These are phyloP conservation scores for Alitta virens DNA, from an alignment of 2,888 invertebrate species.

Conservation along the genomic window DNA sequence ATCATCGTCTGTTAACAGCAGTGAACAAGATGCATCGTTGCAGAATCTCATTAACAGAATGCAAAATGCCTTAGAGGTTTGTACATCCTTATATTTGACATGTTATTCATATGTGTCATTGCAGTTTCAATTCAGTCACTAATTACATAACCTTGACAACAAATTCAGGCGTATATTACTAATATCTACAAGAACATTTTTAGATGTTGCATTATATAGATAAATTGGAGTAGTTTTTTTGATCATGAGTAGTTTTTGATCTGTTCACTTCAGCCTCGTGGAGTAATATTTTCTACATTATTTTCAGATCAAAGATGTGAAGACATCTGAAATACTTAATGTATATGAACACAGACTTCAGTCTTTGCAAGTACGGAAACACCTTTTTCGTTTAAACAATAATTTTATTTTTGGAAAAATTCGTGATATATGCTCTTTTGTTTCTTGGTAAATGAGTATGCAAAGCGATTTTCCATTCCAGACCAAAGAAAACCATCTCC, in stretches of 20 bases:
- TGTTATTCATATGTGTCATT: too few species aligned
- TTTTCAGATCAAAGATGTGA: conserved; percentile 46
- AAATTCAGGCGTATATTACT: too few species aligned
- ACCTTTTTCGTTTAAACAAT: not conserved
- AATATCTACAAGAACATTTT: too few species aligned
- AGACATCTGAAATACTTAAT: conserved; percentile 46
- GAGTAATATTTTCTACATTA: too few species aligned
- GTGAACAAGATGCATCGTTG: conserved; percentile 19
- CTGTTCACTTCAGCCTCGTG: too few species aligned
- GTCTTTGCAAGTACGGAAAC: conserved; percentile 40
- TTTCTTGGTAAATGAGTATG: not conserved
- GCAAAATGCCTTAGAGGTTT: conserved; percentile 44
- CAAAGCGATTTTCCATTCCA: conserved; percentile 20
- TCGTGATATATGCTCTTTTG: not conserved
- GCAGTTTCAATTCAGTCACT: too few species aligned
- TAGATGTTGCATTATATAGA: too few species aligned
- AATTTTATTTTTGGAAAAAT: not conserved
- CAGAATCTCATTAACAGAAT: conserved; percentile 43
- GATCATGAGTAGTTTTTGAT: too few species aligned
- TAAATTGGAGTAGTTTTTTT: too few species aligned
- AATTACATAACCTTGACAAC: too few species aligned
- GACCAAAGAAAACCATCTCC: conserved; percentile 54
- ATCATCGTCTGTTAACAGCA: not conserved
- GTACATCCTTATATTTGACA: too few species aligned
- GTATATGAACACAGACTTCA: conserved; percentile 53